Percentiles rank a stretch among this genome's conserved stretches.
Evolutionary conservation across 2,888 invertebrate species (phyloP).

Genomic region (Dilophus febrilis): DNA sequence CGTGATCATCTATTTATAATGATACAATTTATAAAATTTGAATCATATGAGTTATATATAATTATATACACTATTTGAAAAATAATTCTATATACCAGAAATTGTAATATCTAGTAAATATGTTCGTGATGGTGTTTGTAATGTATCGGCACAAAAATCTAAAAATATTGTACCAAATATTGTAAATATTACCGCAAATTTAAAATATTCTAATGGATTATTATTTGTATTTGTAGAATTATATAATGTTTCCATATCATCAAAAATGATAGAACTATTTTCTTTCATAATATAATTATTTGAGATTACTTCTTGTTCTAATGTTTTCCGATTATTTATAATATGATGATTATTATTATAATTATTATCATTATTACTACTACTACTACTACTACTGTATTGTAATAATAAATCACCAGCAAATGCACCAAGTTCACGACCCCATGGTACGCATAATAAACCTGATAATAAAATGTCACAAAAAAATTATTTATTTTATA

Average conservation of each 20-base stretch:
- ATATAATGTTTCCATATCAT: background rate
- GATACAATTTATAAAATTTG: background rate
- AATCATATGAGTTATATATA: background rate
- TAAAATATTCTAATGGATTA: background rate
- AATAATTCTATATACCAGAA: constrained; percentile 23
- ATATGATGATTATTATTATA: no score
- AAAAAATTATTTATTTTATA: background rate
- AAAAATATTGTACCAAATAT: constrained; percentile 41
- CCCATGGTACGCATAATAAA: constrained; percentile 40
- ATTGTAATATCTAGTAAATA: constrained; percentile 42
- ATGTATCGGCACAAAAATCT: constrained; percentile 47
- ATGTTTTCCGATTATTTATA: no score
- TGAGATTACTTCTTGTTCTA: constrained; percentile 10
- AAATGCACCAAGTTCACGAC: constrained; percentile 33
- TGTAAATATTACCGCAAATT: constrained; percentile 35
- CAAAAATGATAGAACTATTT: background rate
- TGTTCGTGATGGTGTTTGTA: constrained; percentile 44
- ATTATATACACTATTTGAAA: background rate
- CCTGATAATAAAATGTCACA: constrained; percentile 17
- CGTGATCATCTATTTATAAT: constrained; percentile 34
- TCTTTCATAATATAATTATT: constrained; percentile 15
- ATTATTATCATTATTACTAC: no score
- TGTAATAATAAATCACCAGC: constrained; percentile 29
- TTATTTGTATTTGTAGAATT: background rate
- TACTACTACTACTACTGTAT: no score